Percentiles rank a stretch among this genome's conserved stretches.
Conservation (phyloP, 2,113 vertebrate genomes). For the Prietella phreatophila region DNA sequence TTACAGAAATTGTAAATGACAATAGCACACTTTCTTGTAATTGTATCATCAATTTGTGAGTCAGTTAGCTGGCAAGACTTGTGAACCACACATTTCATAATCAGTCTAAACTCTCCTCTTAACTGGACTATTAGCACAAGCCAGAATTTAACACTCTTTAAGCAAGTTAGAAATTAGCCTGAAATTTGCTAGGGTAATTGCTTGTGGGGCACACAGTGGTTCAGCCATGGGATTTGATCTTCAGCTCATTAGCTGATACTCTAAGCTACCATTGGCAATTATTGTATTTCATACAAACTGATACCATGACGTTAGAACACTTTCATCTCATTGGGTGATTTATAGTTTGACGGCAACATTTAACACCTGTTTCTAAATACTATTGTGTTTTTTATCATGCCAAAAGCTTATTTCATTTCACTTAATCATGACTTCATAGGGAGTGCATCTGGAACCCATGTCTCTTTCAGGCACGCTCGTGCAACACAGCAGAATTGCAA, state of each 20-base stretch:
- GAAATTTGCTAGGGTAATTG: neutral
- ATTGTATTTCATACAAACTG: neutral
- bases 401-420: constrained; percentile 22
- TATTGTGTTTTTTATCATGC: constrained; percentile 2
- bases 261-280: neutral
- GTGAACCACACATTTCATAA: neutral
- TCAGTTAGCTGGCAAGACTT: neutral
- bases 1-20: neutral
- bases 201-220: neutral
- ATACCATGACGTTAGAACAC: neutral
- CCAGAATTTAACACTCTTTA: neutral
- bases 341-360: neutral
- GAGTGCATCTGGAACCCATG: constrained; percentile 6
- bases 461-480: neutral
- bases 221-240: neutral
- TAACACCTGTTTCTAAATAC: neutral
- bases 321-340: neutral
- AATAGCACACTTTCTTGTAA: neutral
- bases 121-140: neutral
- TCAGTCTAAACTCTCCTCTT: neutral
- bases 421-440: constrained; percentile 23
- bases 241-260: neutral
- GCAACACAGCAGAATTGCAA: constrained; percentile 3
- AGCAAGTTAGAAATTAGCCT: neutral
- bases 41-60: neutral